Base-by-base conservation (phyloP, 2,888 invertebrate species). In the Cataglyphis albicans region DNA sequence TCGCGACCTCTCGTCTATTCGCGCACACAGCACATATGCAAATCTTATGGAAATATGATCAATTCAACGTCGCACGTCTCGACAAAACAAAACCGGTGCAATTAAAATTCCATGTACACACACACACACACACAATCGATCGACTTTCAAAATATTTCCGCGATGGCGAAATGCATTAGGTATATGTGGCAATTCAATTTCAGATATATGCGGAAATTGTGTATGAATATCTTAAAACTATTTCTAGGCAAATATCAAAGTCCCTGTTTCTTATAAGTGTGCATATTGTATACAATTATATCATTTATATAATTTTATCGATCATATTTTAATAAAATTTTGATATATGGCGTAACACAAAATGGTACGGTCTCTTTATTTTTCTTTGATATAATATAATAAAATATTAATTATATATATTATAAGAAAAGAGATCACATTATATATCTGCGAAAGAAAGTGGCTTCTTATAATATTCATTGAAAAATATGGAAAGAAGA, bases 41-140 rank as follows among this genome's bases (percentile, higher is more conserved):
- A 76, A 76, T 76, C 41, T 76, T 57, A 76, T 32, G 73, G 76
- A 72, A 55, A 76, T 76, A 57, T 76, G 55, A 76, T 55, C 57
- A 76, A 76, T 76, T 76, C 76, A 55, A 38, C 73, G 41, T 55
- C 73, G 55, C n/a, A 15, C 44, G 44, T 76, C 68, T 55, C 68
- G 73, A 15, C 38, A 41, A 72, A 55, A 72, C 55, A 70, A 57
- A 76, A 70, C n/a, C 29, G 76, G 55, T 10, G 25, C 41, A 41
- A 76, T 76, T 76, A 76, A 76, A 76, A 76, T 76, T 76, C 73
- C 35, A 32, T 4, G 0, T 32, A 32, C 32, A 32, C 0, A 32
- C 32, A 32, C 32, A 32, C 32, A 32, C 6, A 32, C 32, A 35
- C 29, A 29, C 29, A 57, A 29, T 76, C 72, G 76, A 57, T 38